Evolutionary conservation across 2,888 invertebrate species (phyloP), one percentile per base, ranked within the genome.

Genomic region (Limnephilus marmoratus): DNA sequence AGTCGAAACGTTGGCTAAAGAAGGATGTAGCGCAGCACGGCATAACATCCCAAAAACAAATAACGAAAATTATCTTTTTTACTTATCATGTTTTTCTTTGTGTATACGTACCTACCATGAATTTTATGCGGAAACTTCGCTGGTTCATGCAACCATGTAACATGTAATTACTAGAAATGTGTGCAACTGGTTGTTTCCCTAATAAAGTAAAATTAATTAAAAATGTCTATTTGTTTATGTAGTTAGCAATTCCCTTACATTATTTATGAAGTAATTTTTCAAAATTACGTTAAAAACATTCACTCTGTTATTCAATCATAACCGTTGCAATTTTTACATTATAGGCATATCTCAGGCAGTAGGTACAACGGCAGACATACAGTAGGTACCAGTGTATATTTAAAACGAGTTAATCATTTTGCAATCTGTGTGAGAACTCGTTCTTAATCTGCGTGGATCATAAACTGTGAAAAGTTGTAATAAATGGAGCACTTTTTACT

Each of bases 321-420:
- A 68, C 68, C 68, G 68, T 68, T 68, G n/a, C 9, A n/a, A 7
- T 68, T 68, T 68, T 68, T 68, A 24, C 68, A 68, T 68, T n/a
- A 12, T 45, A 45, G 45, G 1, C 7, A 68, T 68, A n/a, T 24
- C 68, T 24, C 68, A n/a, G 68, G 24, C 68, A 68, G 68, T 15
- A 49, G 49, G 49, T 68, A 68, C 68, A 68, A 7, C 68, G 68
- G 68, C 68, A 24, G 68, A 68, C 68, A 68, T 68, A 5, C 68
- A 68, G 49, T 45, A 1, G 11, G 68, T 68, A 68, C 68, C 24
- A 7, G 34, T 83, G 24, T 83, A 83, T 34, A 34, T 83, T 37
- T 83, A n/a, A 86, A 86, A 86, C 86, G 45, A 45, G 86, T 86
- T 86, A 83, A 83, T 83, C 34, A 86, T 86, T 86, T 45, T 45